phyloP scores from a whole-genome alignment of 2,113 vertebrate genomes.

The Egretta garzetta region DNA sequence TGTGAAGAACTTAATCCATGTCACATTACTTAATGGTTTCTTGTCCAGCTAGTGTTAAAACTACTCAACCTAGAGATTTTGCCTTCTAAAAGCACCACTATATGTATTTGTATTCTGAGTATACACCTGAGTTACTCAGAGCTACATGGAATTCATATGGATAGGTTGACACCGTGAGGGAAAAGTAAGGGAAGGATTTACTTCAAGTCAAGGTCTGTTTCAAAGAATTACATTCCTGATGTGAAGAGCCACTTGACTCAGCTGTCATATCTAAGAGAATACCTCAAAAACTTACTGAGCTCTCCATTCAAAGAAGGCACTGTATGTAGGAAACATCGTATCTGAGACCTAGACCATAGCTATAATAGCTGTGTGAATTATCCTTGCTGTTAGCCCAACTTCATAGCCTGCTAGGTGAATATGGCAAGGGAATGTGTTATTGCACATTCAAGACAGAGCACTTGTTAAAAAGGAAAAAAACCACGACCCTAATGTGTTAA shows the following conservation, averaged over 20 bases:
- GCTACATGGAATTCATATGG: not conserved
- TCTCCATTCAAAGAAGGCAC: not conserved
- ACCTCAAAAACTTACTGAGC: not conserved
- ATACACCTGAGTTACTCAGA: not conserved
- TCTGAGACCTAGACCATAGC: not conserved
- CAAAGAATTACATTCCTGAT: not conserved
- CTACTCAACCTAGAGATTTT: not conserved
- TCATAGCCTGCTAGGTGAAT: not conserved
- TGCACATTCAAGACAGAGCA: not conserved
- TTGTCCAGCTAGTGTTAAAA: not conserved
- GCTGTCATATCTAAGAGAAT: not conserved
- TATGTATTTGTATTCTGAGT: not conserved
- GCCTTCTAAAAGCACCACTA: not conserved
- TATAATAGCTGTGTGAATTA: not conserved
- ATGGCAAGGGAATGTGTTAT: not conserved
- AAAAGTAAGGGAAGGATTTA: not conserved
- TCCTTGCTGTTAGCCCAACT: not conserved
- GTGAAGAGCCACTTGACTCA: not conserved
- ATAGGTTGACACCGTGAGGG: not conserved
- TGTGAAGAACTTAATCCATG: not conserved
- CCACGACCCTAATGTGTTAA: accelerated
- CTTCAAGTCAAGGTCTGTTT: not conserved
- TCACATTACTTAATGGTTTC: not conserved
- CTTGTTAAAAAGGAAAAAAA: not conserved
- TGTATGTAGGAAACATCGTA: not conserved